Evolutionary conservation across 2,888 invertebrate species (phyloP), one percentile per base, ranked within the genome.

Genomic region (Stenchaetothrips biformis): DNA sequence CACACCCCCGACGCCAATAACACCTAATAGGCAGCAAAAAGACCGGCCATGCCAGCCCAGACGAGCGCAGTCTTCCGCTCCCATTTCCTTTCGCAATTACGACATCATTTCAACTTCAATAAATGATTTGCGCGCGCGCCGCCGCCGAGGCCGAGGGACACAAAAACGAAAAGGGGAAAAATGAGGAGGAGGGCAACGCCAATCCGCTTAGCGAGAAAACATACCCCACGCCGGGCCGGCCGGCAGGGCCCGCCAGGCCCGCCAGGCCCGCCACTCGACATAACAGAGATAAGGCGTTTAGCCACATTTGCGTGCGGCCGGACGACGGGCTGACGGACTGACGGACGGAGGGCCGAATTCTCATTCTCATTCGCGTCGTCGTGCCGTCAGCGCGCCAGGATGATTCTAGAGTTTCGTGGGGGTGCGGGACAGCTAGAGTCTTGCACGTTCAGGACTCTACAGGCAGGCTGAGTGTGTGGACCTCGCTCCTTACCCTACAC

Each of bases 1-100:
- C 67, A 74, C 67, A 74, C 67, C 67, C 67, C 25, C 67, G 11
- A 25, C 67, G 25, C 25, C 67, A 74, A 74, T 74, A 74, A 74
- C 67, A 74, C 67, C 67, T 74, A 74, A 74, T 74, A 74, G 67
- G 67, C 67, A 25, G 67, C 25, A 74, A 74, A 74, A 74, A 74
- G 67, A 74, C 67, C 21, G 67, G 25, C 53, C 59, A 59, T 16
- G 16, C 59, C 18, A 1, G 37, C 37, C 37, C 37, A 37, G 67
- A 74, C 67, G 67, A 13, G 37, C 37, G 4, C 37, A 37, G 37
- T 37, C 37, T 37, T 37, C 37, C 37, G 37, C 37, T 37, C 67
- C 25, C 67, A 74, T 74, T 74, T 74, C 67, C 67, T n/a, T 21
- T 74, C 67, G 67, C 25, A 74, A 74, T 74, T 25, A 74, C 59